Conservation (phyloP, 2,113 vertebrate genomes). For the Helogale parvula region DNA sequence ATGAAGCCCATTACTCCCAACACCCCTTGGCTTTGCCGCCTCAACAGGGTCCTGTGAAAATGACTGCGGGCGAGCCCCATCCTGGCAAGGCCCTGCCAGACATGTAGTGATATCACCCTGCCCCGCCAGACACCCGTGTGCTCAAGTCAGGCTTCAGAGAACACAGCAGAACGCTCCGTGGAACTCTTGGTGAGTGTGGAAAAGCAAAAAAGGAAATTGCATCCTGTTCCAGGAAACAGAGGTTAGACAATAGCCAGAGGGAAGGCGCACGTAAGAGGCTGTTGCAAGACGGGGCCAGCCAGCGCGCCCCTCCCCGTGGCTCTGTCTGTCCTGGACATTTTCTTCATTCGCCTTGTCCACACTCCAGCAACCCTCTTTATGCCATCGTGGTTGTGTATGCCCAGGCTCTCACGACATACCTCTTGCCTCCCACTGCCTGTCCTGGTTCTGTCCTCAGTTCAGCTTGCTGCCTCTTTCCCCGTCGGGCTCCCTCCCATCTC, state of each 20-base stretch:
- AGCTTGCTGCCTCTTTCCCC: not conserved
- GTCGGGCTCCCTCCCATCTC: slow-evolving; percentile 63
- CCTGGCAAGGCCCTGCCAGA: not conserved
- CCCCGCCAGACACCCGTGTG: not conserved
- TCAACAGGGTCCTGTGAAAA: not conserved
- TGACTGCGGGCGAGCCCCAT: too few relatives aligned
- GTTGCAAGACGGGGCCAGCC: not conserved
- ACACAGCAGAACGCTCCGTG: fast-evolving
- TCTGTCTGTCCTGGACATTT: not conserved
- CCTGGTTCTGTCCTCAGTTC: not conserved
- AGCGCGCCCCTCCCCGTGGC: not conserved
- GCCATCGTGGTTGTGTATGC: not conserved
- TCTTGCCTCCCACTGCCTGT: fast-evolving
- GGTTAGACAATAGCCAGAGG: not conserved
- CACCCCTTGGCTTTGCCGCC: not conserved
- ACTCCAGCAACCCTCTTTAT: not conserved
- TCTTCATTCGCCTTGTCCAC: not conserved
- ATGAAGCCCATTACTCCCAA: not conserved
- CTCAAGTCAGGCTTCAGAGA: not conserved
- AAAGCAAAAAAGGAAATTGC: not conserved
- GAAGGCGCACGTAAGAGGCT: not conserved
- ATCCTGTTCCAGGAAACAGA: not conserved
- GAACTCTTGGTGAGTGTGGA: not conserved
- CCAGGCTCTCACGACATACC: not conserved
- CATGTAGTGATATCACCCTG: not conserved